These are phyloP conservation scores for Pinna nobilis DNA, from an alignment of 1,140 invertebrate species.

Conservation along the genomic window DNA sequence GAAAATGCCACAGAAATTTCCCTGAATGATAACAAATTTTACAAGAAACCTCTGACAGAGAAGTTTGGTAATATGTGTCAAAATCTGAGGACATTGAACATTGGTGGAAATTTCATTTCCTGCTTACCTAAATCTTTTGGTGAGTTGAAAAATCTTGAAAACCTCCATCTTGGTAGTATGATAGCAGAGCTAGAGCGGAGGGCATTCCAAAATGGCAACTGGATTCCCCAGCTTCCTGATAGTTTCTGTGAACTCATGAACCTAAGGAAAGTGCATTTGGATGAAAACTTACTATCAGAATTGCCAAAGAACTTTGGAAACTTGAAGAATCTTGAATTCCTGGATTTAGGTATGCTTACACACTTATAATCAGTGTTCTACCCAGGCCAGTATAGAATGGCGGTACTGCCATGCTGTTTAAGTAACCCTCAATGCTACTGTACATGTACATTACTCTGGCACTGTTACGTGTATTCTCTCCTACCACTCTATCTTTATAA, in stretches of 20 bases:
- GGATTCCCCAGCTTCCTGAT: conserved; percentile 57
- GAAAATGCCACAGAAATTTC: conserved; percentile 53
- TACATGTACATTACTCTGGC: too few species aligned
- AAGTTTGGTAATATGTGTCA: conserved; percentile 51
- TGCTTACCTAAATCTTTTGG: conserved; percentile 56
- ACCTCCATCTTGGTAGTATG: conserved; percentile 62
- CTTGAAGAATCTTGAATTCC: conserved; percentile 57
- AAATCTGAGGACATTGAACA: conserved; percentile 53
- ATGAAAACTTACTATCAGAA: conserved; percentile 66
- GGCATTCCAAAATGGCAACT: conserved; percentile 69
- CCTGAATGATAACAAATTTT: conserved; percentile 59
- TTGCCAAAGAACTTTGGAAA: conserved; percentile 64
- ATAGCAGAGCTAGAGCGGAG: conserved; percentile 64
- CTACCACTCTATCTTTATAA: too few species aligned
- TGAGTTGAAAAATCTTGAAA: conserved; percentile 55
- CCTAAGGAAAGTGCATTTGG: conserved; percentile 57
- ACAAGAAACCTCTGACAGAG: conserved; percentile 47
- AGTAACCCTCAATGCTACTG: too few species aligned
- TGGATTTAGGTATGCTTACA: conserved; percentile 66
- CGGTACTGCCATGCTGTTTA: too few species aligned
- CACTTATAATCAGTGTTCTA: too few species aligned
- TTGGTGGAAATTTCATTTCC: conserved; percentile 64
- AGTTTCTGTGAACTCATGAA: conserved; percentile 54
- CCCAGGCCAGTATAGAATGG: too few species aligned
- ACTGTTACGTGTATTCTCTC: too few species aligned